Conservation (phyloP, 1,140 invertebrate species). For the Akabosia matsudoensis region DNA sequence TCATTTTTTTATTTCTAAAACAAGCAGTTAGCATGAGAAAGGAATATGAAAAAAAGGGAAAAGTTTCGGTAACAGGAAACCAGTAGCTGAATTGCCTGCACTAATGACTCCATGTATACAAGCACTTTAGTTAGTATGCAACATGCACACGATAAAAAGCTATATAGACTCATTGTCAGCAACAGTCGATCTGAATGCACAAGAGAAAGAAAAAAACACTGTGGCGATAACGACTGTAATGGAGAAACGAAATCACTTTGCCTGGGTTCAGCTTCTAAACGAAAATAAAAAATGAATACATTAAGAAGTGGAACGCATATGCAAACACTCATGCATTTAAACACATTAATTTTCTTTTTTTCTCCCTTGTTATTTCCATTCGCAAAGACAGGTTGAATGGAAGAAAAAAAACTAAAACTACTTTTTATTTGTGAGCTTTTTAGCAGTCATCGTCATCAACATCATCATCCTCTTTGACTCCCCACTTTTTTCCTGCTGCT, state of each 20-base stretch:
- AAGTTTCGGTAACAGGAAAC: not conserved
- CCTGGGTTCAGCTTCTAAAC: too few species aligned
- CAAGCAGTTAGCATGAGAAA: too few species aligned
- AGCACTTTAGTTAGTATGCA: constrained; percentile 21
- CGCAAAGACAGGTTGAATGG: not conserved
- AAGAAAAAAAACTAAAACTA: too few species aligned
- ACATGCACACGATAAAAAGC: constrained; percentile 17
- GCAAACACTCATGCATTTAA: constrained; percentile 23
- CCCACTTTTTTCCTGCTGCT: not conserved
- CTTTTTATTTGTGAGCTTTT: not conserved
- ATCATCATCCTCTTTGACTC: not conserved
- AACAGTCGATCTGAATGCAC: not conserved
- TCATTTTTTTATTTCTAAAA: too few species aligned
- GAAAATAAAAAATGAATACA: too few species aligned
- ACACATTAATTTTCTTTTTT: constrained; percentile 3
- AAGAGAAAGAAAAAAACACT: too few species aligned
- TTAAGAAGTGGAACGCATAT: constrained; percentile 4
- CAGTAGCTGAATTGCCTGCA: constrained; percentile 10
- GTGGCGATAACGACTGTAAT: too few species aligned
- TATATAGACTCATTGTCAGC: too few species aligned
- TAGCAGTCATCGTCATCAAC: not conserved
- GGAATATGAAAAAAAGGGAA: too few species aligned
- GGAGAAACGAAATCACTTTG: too few species aligned
- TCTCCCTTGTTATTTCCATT: not conserved
- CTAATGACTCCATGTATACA: constrained; percentile 21